Base-by-base conservation (phyloP, 1,140 invertebrate genomes). In the Aethina tumida region DNA sequence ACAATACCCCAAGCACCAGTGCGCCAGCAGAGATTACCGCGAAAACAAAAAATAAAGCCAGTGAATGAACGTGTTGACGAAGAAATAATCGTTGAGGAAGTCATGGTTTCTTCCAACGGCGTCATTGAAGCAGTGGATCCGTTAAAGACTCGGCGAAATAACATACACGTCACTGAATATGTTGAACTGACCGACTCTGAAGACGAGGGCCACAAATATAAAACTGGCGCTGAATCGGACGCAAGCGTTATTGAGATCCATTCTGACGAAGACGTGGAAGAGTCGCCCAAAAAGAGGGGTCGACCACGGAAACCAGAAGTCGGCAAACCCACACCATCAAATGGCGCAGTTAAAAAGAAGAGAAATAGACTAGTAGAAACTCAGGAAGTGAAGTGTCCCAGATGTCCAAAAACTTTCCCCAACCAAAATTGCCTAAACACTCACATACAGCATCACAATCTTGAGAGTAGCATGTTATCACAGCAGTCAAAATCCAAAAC, bases 391-490 rank as follows among this genome's bases (percentile, higher is more conserved):
- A 52, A 46, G 31, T 78, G 75, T 53, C 54, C 51, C 2, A 55
- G 69, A 39, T 78, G 75, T 59, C 63, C 65, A 35, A 69, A 68
- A 36, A 55, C 53, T 14, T 78, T 77, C 53, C 55, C 65, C 14
- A 72, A 71, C 57, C 65, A 71, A 47, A 66, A 67, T 43, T 70
- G 68, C 51, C 61, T 78, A 15, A 70, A 73, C 35, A 61, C 65
- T 40, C 75, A 78, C 50, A 55, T 68, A 38, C 45, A 55, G 10
- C 53, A 54, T 39, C 56, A 58, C 39, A 55, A 40, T 38, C 41
- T 51, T 18, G 41, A 50, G 16, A 50, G 54, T 32, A 47, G 28
- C 14, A 30, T 52, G 15, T 9, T 14, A 21, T 8, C 9, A n/a
- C 34, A 16, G 14, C 17, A 15, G 3, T 15, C 20, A 24, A 40